A percentile compares a stretch with the other conserved stretches of the same genome.
These are phyloP conservation scores for Siniperca knerii DNA, from an alignment of 2,113 vertebrate species.

Conservation along the genomic window DNA sequence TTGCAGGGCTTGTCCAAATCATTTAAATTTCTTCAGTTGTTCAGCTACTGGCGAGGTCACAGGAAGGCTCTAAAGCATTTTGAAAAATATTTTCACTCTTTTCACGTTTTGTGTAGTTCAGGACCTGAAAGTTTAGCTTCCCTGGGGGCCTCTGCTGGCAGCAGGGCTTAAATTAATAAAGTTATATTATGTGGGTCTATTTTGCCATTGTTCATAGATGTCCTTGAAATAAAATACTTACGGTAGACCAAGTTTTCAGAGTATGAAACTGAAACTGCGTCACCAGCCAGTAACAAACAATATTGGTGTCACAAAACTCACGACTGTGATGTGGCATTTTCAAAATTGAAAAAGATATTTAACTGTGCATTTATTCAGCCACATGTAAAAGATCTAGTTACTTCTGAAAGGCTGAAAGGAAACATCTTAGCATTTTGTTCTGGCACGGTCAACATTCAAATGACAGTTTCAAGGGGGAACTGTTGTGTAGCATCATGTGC, in stretches of 20 bases:
- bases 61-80: slow-evolving; percentile 1
- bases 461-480: neutral
- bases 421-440: neutral
- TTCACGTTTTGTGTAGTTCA: slow-evolving; percentile 1
- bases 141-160: neutral
- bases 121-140: slow-evolving; percentile 11
- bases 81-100: slow-evolving; percentile 10
- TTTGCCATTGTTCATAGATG: neutral
- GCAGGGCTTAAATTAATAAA: neutral
- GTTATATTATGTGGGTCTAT: neutral
- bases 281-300: neutral
- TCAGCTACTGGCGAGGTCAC: slow-evolving; percentile 11
- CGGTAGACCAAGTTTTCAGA: neutral
- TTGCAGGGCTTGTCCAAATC: slow-evolving; percentile 9
- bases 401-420: neutral
- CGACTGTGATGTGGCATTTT: neutral
- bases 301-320: neutral
- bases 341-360: neutral
- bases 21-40: slow-evolving; percentile 22
- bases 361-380: neutral
- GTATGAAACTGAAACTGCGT: neutral
- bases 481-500: neutral
- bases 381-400: neutral
- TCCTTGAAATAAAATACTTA: neutral
- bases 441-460: neutral